A percentile compares a stretch with the other conserved stretches of the same genome.
phyloP scores from a whole-genome alignment of 2,113 vertebrate species.

The Pedetes capensis region DNA sequence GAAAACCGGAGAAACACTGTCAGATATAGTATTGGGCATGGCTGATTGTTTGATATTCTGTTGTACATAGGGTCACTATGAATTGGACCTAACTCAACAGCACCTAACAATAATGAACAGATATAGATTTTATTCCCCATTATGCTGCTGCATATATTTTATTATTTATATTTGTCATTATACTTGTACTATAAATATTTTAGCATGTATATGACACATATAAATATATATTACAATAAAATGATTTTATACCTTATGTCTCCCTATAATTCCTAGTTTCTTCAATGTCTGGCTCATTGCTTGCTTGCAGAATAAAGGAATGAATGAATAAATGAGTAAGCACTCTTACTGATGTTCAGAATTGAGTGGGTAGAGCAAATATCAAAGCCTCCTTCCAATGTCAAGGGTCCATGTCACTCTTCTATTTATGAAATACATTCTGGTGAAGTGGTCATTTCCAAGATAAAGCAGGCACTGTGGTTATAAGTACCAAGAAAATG shows the following conservation, averaged over 20 bases:
- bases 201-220: neutral
- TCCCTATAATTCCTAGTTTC: neutral
- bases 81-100: too few relatives aligned
- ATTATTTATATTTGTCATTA: neutral
- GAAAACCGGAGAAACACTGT: too few relatives aligned
- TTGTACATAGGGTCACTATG: too few relatives aligned
- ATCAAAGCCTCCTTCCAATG: neutral
- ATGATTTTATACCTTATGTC: neutral
- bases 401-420: neutral
- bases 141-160: neutral
- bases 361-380: neutral
- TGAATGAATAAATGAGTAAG: neutral
- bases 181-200: neutral
- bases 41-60: too few relatives aligned
- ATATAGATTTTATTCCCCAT: neutral
- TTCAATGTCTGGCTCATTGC: neutral
- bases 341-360: neutral
- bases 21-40: too few relatives aligned
- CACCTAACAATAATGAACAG: too few relatives aligned
- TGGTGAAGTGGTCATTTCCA: neutral
- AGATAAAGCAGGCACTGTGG: neutral
- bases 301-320: neutral
- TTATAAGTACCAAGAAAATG: neutral
- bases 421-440: neutral
- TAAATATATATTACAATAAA: neutral